Base-by-base conservation (phyloP, 2,888 invertebrate species). In the Diaperis boleti region DNA sequence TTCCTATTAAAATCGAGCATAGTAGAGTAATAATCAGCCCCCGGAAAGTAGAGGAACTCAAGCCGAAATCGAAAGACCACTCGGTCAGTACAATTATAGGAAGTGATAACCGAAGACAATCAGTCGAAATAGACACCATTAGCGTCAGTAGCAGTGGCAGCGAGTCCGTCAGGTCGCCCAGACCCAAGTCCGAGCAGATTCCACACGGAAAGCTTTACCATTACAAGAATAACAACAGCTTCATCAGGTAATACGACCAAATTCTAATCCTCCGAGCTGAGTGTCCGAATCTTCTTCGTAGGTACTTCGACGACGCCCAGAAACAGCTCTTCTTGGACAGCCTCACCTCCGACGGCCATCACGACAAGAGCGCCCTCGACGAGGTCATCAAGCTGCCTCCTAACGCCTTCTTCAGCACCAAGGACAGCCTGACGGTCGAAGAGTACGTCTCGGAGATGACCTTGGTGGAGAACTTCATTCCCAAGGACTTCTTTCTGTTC, bases 191-290 rank as follows among this genome's bases (percentile, higher is more conserved):
- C 42, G 20, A 50, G 10, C 54, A 52, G 17, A 35, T 64, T 31
- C 75, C 75, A 2, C 65, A 66, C 29, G 75, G 75, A 4, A 76
- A 76, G 61, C 44, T 76, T 10, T 68, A 66, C 29, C 74, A 72
- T 59, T 56, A 70, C 17, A 64, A 70, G 11, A 71, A 71, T 15
- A 68, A 62, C 1, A 69, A 73, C 59, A 64, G 64, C 31, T 68
- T 76, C 11, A 41, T 72, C 4, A 62, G 75, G 17, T n/a, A n/a
- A n/a, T n/a, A n/a, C n/a, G n/a, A n/a, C n/a, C n/a, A n/a, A n/a
- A n/a, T n/a, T n/a, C n/a, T n/a, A n/a, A n/a, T n/a, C n/a, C n/a
- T n/a, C n/a, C n/a, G n/a, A n/a, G n/a, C n/a, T n/a, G n/a, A n/a
- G n/a, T n/a, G n/a, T n/a, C n/a, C n/a, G n/a, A n/a, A n/a, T n/a